Evolutionary conservation across 1,140 invertebrate species (phyloP), one percentile per base, ranked within the genome.

Genomic region (Theocolax elegans): DNA sequence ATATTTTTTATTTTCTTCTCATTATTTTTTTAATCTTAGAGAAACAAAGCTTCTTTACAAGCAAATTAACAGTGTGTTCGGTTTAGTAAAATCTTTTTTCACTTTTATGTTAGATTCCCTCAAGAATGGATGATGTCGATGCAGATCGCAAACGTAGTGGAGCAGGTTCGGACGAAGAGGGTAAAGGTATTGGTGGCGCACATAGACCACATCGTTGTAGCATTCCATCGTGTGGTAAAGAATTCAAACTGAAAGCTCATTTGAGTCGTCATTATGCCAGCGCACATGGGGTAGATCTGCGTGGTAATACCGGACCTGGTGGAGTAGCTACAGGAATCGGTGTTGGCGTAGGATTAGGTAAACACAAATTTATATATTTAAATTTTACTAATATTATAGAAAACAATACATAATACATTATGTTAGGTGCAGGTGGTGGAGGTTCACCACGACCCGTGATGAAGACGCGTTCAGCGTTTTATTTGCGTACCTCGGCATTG

Each of bases 391-490:
- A 35, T 35, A 35, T 6, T 35, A 35, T 35, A 4, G 10, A 35
- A 35, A 6, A 35, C 31, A 6, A 4, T 6, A 35, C 10, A 10
- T 6, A 35, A 35, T 35, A 10, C 31, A 35, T 8, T 21, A 7
- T 46, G 56, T 65, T 70, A 21, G 79, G 80, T 21, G 81, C 80
- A 1, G 80, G 81, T 1, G 77, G 78, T 7, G 75, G 81, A 53
- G 94, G 93, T 25, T 94, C 93, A 27, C 94, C 95, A 2, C 87
- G 95, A 40, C 96, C 96, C 23, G 94, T 98, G 0, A 97, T 98
- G 95, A 98, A 98, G 87, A 98, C 97, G 44, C 89, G 96, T 76
- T 96, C 96, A 72, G 96, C 96, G 27, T 98, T 98, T 87, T 98
- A 97, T 87, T 87, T 98, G 74, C 91, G 93, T 78, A 96, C 94